Base-by-base conservation (phyloP, 1,140 invertebrate species). In the Ectropis grisescens region DNA sequence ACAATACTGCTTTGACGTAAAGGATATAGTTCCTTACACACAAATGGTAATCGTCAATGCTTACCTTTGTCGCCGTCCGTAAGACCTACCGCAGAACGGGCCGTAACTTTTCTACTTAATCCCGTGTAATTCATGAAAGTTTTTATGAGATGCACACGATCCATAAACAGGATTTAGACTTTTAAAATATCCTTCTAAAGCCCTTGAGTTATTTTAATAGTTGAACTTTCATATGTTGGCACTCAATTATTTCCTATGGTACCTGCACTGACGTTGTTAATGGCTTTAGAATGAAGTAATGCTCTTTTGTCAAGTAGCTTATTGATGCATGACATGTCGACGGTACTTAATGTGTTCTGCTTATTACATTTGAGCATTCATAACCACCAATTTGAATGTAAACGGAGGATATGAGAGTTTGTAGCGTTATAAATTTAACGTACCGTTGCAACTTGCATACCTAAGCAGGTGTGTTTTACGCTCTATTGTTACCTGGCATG, bases 41-140 rank as follows among this genome's bases (percentile, higher is more conserved):
- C n/a, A n/a, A n/a, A n/a, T n/a, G n/a, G n/a, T n/a, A n/a, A n/a
- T n/a, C n/a, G n/a, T n/a, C n/a, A n/a, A n/a, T n/a, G n/a, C n/a
- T n/a, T n/a, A n/a, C n/a, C 31, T 37, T 14, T 30, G 24, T 7
- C 10, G 33, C 36, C 26, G 10, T 33, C 25, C 46, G 47, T 47
- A 33, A 59, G 62, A 76, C 74, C 74, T 75, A 79, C 74, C 69
- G 69, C 70, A 70, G 58, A 55, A 65, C 57, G 58, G 55, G 57
- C 44, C 46, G 50, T 57, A 69, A 71, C 61, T 51, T 70, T 65
- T 60, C 39, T 41, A 34, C 37, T 55, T 75, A 79, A 71, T 70
- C 68, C 61, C 40, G 34, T 49, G 58, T 69, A 69, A 67, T 68
- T 61, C 53, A 62, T 62, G 58, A 48, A 48, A 40, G 49, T 46